Base-by-base conservation (phyloP, 2,888 invertebrate genomes). In the Leptarthrus brevirostris region DNA sequence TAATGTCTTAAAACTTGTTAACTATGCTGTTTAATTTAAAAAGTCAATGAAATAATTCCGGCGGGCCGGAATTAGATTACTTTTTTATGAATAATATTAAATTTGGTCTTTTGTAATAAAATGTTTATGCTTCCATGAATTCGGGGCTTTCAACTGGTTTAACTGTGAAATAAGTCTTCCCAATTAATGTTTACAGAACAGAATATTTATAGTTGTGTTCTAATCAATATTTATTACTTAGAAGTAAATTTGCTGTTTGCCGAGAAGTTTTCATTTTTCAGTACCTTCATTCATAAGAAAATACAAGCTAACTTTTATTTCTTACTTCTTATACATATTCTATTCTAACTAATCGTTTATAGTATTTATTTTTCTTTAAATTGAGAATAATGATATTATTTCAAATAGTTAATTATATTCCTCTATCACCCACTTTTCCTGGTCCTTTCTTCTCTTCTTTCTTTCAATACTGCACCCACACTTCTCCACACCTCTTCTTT, bases 21-120 rank as follows among this genome's bases (percentile, higher is more conserved):
- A 36, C 20, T 58, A 30, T 18, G 36, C 36, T 44, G 24, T 44
- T 64, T 64, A 64, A 14, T 16, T 61, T 64, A 3, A 40, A 12
- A n/a, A 12, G n/a, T 47, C 5, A 54, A 64, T 24, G 36, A 20
- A 30, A 56, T 26, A 26, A 10, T 36, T 20, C 64, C 64, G 64
- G 64, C 64, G n/a, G 64, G 64, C 64, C 64, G 64, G 64, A 16
- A 14, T n/a, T n/a, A n/a, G 3, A 49, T 49, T 24, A 40, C 12
- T 44, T 26, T 24, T 56, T 44, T 44, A 14, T 44, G 6, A 49
- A 49, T 8, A 20, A 49, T 49, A 22, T n/a, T 44, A 44, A 20
- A 16, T 20, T 64, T 64, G 18, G 26, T 64, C 24, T 64, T 47
- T 22, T 64, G n/a, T 36, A 16, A 47, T 14, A 40, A 58, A 34